These are phyloP conservation scores for Limnothrissa miodon DNA, from an alignment of 2,113 vertebrate species.

Conservation along the genomic window DNA sequence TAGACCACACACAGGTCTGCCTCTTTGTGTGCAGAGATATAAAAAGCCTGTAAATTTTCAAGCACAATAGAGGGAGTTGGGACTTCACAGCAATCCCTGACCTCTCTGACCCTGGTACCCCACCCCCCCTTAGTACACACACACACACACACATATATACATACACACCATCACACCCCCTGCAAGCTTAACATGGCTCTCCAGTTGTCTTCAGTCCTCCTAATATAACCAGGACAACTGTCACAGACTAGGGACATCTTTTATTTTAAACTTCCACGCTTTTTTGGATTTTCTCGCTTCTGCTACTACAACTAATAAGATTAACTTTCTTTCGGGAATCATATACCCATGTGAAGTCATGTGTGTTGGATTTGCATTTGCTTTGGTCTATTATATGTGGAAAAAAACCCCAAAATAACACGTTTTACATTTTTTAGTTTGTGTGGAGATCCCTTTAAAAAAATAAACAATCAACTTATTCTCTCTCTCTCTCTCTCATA, in stretches of 20 bases:
- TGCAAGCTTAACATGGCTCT: neutral
- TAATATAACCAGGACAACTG: neutral
- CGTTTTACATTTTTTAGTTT: neutral
- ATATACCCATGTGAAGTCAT: neutral
- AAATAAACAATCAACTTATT: neutral
- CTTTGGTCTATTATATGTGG: neutral
- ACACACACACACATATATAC: neutral
- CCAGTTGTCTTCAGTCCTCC: neutral
- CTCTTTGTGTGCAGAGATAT: conserved; percentile 38
- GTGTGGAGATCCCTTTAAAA: neutral
- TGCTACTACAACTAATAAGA: neutral
- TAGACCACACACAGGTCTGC: conserved; percentile 62
- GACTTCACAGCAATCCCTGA: conserved; percentile 29
- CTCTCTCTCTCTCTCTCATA: neutral
- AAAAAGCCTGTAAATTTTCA: conserved; percentile 53
- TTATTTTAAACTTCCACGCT: too few species aligned
- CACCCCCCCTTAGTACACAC: neutral
- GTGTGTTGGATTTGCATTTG: neutral
- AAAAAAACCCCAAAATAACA: too few species aligned
- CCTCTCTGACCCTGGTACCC: conserved; percentile 40
- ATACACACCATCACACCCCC: neutral
- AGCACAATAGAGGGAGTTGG: conserved; percentile 44
- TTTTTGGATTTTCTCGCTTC: neutral
- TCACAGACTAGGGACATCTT: neutral
- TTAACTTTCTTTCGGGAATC: neutral